These are phyloP conservation scores for Gastracanthus pulcherrimus DNA, from an alignment of 2,888 invertebrate genomes.

Conservation along the genomic window DNA sequence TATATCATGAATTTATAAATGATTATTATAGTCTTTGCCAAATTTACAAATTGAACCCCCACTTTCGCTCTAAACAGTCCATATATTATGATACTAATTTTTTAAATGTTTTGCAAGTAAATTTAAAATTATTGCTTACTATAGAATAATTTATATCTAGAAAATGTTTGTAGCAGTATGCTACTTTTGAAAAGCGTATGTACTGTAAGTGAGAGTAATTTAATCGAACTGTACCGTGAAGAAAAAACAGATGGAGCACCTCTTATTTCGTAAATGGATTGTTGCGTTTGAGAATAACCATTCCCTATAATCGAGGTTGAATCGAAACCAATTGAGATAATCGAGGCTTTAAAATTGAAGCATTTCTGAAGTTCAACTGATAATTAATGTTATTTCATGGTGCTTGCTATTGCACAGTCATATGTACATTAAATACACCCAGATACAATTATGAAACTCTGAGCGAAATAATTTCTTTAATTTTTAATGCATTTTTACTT, in stretches of 20 bases:
- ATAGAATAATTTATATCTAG: too few species aligned
- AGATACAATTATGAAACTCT: background rate
- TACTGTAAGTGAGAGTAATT: background rate
- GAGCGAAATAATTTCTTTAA: background rate
- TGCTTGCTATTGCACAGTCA: background rate
- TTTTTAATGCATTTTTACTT: background rate
- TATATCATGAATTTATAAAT: too few species aligned
- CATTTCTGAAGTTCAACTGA: slow-evolving; percentile 9
- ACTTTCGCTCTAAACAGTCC: too few species aligned
- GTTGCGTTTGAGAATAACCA: slow-evolving; percentile 32
- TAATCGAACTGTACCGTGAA: background rate
- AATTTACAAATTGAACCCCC: too few species aligned
- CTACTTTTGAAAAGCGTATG: too few species aligned
- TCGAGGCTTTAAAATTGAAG: slow-evolving; percentile 22
- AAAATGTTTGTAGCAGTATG: too few species aligned
- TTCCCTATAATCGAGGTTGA: slow-evolving; percentile 28
- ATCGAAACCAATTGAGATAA: slow-evolving; percentile 37
- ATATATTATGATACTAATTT: too few species aligned
- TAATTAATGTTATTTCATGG: slow-evolving; percentile 15
- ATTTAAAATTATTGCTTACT: too few species aligned
- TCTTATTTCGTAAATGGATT: slow-evolving; percentile 29
- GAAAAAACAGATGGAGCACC: background rate
- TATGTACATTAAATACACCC: too few species aligned
- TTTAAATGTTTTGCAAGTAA: too few species aligned
- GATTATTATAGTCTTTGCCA: too few species aligned